Evolutionary conservation across 1,140 invertebrate species (phyloP), one percentile per base, ranked within the genome.

Genomic region (Rhyacophila brunnea): DNA sequence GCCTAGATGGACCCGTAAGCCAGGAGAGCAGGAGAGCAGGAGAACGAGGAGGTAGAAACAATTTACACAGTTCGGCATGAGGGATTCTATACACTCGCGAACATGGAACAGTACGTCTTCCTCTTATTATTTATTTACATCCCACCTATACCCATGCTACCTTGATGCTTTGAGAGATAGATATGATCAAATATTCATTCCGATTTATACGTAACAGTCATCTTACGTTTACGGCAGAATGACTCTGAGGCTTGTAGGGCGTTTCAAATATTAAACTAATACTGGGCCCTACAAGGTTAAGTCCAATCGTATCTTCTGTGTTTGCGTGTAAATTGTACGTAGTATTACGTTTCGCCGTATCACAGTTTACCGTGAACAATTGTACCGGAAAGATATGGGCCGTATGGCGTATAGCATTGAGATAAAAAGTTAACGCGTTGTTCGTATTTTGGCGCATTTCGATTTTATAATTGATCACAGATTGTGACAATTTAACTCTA

Each of bases 141-240:
- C 14, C 43, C 53, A 44, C 54, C 48, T 59, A 38, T 52, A 43
- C 34, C 40, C 18, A 23, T 38, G 40, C 45, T 52, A 36, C 40
- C 40, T 42, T 48, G 52, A 54, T 50, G 49, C 59, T 55, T 60
- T 51, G 59, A 61, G 47, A 57, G 47, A 62, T 62, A 48, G 55
- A 50, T 58, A 19, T 48, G 46, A 64, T 64, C 62, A 64, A 64
- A 64, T 64, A 64, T 64, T 64, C 62, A 64, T 59, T 56, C 58
- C 62, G 62, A 60, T 64, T 64, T 64, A 64, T 64, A 64, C 58
- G 57, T 57, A 64, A 64, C 62, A 64, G 62, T 64, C 62, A 60
- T 64, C 58, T 64, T 64, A 59, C 52, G 61, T 64, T 64, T 64
- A 64, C 61, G 28, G 35, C 46, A 57, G 35, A 50, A 59, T 59